Conservation (phyloP, 2,797 vertebrate species). For the Manis javanica region DNA sequence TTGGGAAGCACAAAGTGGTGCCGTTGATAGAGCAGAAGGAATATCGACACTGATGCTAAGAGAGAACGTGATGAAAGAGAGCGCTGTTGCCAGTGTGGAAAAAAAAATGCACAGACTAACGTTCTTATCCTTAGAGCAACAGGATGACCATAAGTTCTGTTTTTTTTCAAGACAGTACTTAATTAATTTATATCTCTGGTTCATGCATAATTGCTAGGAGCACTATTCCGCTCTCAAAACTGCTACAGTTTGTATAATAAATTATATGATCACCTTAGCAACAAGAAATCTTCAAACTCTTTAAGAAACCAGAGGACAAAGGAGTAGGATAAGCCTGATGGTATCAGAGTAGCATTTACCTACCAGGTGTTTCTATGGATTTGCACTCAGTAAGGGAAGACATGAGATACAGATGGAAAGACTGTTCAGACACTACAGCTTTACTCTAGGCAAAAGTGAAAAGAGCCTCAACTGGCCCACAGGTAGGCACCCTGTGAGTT, state of each 20-base stretch:
- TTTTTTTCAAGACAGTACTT: neutral
- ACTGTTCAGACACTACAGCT: neutral
- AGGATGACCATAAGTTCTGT: neutral
- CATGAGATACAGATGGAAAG: neutral
- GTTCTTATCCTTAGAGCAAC: neutral
- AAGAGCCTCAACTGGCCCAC: neutral
- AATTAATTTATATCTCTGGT: constrained; percentile 16
- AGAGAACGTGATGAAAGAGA: neutral
- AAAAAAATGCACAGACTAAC: neutral
- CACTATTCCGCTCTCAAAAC: neutral
- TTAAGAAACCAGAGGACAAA: constrained; percentile 15
- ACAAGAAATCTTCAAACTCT: neutral
- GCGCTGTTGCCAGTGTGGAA: neutral
- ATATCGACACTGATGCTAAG: neutral
- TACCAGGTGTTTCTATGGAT: neutral
- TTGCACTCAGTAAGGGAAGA: neutral
- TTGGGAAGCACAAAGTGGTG: neutral
- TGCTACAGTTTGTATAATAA: constrained; percentile 13
- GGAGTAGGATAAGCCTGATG: neutral
- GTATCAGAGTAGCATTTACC: neutral
- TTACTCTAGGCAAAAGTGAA: neutral
- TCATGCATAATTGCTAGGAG: constrained; percentile 6
- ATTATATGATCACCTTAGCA: constrained; percentile 40
- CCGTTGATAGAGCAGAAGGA: neutral
- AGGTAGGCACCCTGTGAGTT: too few relatives aligned